Conservation (phyloP, 2,797 vertebrate species). For the Coendou prehensilis region DNA sequence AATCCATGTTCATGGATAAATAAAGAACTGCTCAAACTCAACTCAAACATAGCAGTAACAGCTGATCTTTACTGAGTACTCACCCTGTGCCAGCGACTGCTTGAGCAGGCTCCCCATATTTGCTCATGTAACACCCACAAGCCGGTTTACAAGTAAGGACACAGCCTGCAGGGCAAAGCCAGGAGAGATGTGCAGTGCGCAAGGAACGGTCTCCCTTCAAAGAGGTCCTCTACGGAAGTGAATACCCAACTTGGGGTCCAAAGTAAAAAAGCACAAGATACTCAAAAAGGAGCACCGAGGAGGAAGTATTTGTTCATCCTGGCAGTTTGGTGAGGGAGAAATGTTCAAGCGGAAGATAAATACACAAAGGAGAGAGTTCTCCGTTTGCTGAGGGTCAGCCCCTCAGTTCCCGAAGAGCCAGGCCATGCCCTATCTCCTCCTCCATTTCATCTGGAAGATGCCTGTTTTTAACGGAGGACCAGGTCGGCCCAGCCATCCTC, state of each 20-base stretch:
- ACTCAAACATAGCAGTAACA: neutral
- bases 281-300: neutral
- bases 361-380: neutral
- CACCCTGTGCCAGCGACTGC: neutral
- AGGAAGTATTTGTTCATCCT: neutral
- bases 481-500: neutral
- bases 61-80: neutral
- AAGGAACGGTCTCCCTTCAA: neutral
- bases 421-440: neutral
- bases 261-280: neutral
- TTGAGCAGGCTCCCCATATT: neutral
- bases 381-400: neutral
- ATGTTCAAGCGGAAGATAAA: neutral
- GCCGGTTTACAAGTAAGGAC: neutral
- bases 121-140: slow-evolving; percentile 32
- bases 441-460: slow-evolving; percentile 29
- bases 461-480: slow-evolving; percentile 14
- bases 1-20: slow-evolving; percentile 23
- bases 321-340: neutral
- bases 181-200: neutral
- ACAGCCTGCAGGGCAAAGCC: neutral
- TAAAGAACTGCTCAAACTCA: slow-evolving; percentile 25
- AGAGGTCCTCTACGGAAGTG: neutral
- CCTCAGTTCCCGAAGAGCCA: neutral
- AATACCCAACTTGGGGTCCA: neutral